phyloP scores from a whole-genome alignment of 2,888 invertebrate species.

The Platycheirus rosarum region DNA sequence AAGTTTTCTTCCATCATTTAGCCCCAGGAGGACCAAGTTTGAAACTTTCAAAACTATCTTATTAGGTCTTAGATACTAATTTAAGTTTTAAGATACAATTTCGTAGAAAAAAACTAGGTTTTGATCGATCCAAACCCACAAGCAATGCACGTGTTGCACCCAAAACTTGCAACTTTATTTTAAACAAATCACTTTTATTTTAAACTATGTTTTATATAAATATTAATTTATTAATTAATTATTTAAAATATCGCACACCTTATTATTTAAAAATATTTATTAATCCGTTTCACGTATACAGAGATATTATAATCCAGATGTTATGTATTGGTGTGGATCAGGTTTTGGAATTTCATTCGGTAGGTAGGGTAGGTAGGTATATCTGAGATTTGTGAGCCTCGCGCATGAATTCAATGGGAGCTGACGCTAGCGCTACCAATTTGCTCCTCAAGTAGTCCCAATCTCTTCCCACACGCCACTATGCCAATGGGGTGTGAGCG shows the following conservation, averaged over 20 bases:
- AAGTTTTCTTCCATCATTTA: constrained; percentile 58
- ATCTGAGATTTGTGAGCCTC: constrained; percentile 73
- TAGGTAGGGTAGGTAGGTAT: constrained; percentile 50
- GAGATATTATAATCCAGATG: constrained; percentile 64
- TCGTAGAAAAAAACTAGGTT: background rate
- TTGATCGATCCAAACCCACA: background rate
- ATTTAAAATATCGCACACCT: constrained; percentile 52
- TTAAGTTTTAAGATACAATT: background rate
- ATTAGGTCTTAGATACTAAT: background rate
- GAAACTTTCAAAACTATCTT: background rate
- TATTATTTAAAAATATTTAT: constrained; percentile 36
- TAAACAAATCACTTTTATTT: background rate
- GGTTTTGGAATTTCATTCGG: constrained; percentile 74
- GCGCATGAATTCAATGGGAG: constrained; percentile 79
- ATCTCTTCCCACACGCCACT: constrained; percentile 82
- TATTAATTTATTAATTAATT: background rate
- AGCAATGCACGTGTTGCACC: constrained; percentile 11
- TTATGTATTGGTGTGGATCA: constrained; percentile 73
- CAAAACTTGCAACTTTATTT: background rate
- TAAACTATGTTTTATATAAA: background rate
- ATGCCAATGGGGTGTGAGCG: constrained; percentile 69
- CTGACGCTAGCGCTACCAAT: constrained; percentile 83
- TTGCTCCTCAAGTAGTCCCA: constrained; percentile 83
- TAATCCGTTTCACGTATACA: constrained; percentile 65
- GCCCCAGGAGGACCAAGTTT: background rate